Evolutionary conservation across 2,888 invertebrate genomes (phyloP), one percentile per base, ranked within the genome.

Genomic region (Dendrolimus pini): DNA sequence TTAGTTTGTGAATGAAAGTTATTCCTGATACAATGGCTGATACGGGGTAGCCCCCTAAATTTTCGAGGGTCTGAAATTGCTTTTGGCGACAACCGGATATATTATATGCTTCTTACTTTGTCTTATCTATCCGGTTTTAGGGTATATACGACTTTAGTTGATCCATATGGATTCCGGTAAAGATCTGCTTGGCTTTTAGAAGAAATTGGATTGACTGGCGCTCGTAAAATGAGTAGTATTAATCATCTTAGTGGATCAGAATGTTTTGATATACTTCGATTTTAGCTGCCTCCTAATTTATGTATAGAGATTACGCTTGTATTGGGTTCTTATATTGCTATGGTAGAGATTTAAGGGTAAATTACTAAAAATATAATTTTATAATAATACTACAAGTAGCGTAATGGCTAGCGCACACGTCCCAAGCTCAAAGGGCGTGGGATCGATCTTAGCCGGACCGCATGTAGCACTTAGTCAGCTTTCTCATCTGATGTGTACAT

Each of bases 1-100:
- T 72, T 67, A 73, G 75, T 30, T 30, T 30, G 30, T 30, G 30
- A 30, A 30, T 72, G 74, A 74, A 70, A 67, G 66, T 64, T 67
- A 67, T 65, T 64, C 62, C 61, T 59, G 66, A 63, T 66, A 64
- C 65, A 69, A 69, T 64, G 3, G 9, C 47, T 47, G 47, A 47
- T 47, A 47, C 47, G 9, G 47, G 58, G 62, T 57, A 57, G 65
- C 62, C 55, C 64, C 61, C 58, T 59, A 61, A 65, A 67, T 67
- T 30, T 30, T 65, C 65, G 63, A 67, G 64, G 59, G 65, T 60
- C 65, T 63, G 66, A 47, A 9, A 47, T 47, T 47, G 47, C 47
- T 47, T 47, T 47, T 47, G 47, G 47, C 47, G 12, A 47, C 47
- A 30, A 30, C 30, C 9, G 47, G 47, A 47, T 47, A 3, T 47